Evolutionary conservation across 2,113 vertebrate species (phyloP).

Genomic region (Anguilla rostrata): DNA sequence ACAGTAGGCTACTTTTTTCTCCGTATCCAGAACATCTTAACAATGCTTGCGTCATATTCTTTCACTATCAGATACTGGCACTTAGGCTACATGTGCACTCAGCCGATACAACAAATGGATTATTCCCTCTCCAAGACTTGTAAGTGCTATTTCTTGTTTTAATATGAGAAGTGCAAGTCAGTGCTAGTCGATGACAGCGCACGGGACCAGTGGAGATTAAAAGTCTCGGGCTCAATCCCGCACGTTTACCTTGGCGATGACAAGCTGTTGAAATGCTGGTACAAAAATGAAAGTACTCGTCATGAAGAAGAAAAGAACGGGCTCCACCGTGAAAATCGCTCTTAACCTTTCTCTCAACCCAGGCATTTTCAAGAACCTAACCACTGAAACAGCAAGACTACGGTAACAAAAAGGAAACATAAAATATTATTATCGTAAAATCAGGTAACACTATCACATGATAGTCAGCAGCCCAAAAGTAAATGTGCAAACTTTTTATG

Average conservation of each 20-base stretch:
- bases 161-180: neutral
- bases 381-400: neutral
- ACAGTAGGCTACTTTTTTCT: neutral
- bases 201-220: neutral
- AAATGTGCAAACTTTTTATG: neutral
- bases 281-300: slow-evolving; percentile 45
- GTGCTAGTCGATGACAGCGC: neutral
- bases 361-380: slow-evolving; percentile 5
- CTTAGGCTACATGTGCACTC: neutral
- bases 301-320: slow-evolving; percentile 57
- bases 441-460: neutral
- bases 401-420: neutral
- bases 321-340: slow-evolving; percentile 54
- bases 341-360: slow-evolving; percentile 31
- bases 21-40: neutral
- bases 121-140: neutral
- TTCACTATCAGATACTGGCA: neutral
- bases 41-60: neutral
- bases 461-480: slow-evolving; percentile 4
- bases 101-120: neutral
- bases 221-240: neutral
- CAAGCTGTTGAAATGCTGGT: slow-evolving; percentile 50
- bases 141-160: slow-evolving; percentile 1
- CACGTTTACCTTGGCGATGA: slow-evolving; percentile 52
- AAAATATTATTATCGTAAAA: neutral